Evolutionary conservation across 2,888 invertebrate species (phyloP).

Genomic region (Sinhomidia bicolor): DNA sequence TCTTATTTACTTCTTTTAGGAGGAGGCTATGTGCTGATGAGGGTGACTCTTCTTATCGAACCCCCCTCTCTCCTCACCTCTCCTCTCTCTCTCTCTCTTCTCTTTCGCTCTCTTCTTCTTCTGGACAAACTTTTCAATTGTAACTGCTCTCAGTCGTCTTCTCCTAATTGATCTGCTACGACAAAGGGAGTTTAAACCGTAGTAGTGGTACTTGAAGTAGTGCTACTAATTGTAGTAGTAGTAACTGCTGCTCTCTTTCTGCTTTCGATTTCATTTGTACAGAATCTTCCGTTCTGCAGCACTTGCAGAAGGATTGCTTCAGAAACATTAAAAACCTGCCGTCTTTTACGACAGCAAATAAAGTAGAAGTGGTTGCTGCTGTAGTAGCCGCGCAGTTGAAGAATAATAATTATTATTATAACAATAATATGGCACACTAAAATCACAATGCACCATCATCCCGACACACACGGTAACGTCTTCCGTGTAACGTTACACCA

Average conservation of each 20-base stretch:
- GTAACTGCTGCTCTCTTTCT: slow-evolving; percentile 15
- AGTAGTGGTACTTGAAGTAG: background rate
- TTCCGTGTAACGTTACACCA: no score
- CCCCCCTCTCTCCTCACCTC: background rate
- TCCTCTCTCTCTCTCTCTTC: slow-evolving; percentile 2
- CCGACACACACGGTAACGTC: background rate
- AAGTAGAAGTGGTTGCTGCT: background rate
- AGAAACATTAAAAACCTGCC: background rate
- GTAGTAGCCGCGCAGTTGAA: background rate
- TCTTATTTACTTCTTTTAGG: slow-evolving; percentile 44
- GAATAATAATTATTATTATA: no score
- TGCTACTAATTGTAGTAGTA: slow-evolving; percentile 6
- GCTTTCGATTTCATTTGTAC: slow-evolving; percentile 70
- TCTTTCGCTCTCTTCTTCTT: background rate
- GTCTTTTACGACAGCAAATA: background rate
- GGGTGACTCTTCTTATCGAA: no score
- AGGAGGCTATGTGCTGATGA: slow-evolving; percentile 49
- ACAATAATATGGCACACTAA: slow-evolving; percentile 49
- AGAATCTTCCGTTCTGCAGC: slow-evolving; percentile 48
- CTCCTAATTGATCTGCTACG: slow-evolving; percentile 48
- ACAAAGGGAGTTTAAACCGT: slow-evolving; percentile 40
- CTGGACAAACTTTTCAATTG: background rate
- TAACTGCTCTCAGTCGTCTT: no score
- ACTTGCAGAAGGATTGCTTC: slow-evolving; percentile 52
- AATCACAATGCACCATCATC: slow-evolving; percentile 45